phyloP scores from a whole-genome alignment of 2,113 vertebrate species.

The Xenopus borealis region DNA sequence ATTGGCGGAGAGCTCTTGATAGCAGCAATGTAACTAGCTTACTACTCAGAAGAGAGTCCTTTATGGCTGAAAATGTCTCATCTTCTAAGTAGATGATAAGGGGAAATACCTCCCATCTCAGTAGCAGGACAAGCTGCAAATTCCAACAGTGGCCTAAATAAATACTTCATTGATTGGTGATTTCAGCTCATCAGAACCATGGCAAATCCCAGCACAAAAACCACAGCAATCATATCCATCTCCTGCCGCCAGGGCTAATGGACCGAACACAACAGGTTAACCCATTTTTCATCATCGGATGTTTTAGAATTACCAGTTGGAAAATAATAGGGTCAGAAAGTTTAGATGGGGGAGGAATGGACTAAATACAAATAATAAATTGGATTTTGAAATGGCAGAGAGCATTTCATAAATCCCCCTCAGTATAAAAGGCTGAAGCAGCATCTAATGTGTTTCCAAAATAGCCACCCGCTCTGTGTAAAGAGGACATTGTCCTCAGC shows the following conservation, averaged over 20 bases:
- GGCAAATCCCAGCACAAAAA: conserved; percentile 18
- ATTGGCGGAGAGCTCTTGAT: no score
- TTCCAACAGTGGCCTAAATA: background rate
- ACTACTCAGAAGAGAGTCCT: background rate
- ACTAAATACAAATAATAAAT: conserved; percentile 23
- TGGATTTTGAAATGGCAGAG: conserved; percentile 35
- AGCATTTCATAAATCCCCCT: conserved; percentile 39
- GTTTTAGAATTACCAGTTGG: conserved; percentile 26
- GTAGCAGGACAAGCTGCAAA: background rate
- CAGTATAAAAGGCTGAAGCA: conserved; percentile 45
- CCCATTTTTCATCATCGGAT: conserved; percentile 21
- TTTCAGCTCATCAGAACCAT: conserved; percentile 16
- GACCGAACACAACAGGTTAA: conserved; percentile 36
- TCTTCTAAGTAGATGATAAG: background rate
- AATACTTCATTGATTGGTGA: conserved; percentile 1
- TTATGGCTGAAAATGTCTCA: background rate
- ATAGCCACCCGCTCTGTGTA: conserved; percentile 45
- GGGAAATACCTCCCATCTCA: background rate
- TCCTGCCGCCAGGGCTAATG: conserved; percentile 22
- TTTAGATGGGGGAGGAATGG: background rate
- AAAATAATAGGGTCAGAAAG: background rate
- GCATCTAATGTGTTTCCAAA: conserved; percentile 45
- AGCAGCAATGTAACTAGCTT: no score
- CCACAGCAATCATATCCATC: conserved; percentile 32
- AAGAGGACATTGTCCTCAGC: conserved; percentile 37